Evolutionary conservation across 2,113 vertebrate genomes (phyloP).

Genomic region (Pygoscelis adeliae): DNA sequence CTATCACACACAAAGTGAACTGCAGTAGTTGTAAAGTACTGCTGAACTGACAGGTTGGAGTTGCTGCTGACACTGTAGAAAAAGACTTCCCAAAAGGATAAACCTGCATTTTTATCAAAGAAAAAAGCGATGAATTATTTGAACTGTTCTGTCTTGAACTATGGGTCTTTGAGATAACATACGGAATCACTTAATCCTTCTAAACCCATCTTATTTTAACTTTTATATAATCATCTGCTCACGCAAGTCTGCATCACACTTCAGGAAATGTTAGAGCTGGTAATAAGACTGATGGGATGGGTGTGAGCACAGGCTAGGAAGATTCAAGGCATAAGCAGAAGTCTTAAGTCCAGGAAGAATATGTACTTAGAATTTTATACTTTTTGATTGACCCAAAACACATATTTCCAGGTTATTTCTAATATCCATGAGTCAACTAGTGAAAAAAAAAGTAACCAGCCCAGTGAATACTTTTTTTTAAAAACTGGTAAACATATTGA

Average conservation of each 20-base stretch:
- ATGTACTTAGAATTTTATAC: neutral
- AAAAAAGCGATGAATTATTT: constrained; percentile 71
- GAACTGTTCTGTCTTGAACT: constrained; percentile 74
- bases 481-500: constrained; percentile 49
- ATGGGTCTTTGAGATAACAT: constrained; percentile 65
- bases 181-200: constrained; percentile 68
- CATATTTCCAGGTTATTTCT: neutral
- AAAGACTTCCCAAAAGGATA: constrained; percentile 73
- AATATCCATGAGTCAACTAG: constrained; percentile 21
- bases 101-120: constrained; percentile 73
- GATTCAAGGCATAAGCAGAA: constrained; percentile 32
- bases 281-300: constrained; percentile 32
- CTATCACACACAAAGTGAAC: constrained; percentile 46
- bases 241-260: constrained; percentile 55
- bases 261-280: constrained; percentile 20
- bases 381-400: neutral
- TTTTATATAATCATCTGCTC: constrained; percentile 69
- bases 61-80: constrained; percentile 70
- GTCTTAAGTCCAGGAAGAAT: neutral
- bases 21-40: constrained; percentile 66
- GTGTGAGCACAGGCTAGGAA: constrained; percentile 12
- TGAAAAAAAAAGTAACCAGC: constrained; percentile 12
- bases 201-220: constrained; percentile 69
- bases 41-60: constrained; percentile 72
- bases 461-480: constrained; percentile 38